Evolutionary conservation across 2,888 invertebrate species (phyloP).

Genomic region (Perithous albicinctus): DNA sequence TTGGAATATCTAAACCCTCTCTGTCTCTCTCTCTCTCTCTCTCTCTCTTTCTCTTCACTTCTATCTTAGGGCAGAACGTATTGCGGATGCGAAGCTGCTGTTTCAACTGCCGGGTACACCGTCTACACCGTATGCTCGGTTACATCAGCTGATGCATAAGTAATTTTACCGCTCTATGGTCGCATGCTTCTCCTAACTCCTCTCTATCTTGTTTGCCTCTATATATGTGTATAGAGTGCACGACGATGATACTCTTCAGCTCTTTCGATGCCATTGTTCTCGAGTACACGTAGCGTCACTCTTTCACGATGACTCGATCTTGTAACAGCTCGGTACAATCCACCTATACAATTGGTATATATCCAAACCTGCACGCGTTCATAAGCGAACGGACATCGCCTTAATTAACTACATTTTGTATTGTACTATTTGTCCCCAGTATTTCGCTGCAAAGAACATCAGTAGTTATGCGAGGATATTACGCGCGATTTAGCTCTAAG

Average conservation of each 20-base stretch:
- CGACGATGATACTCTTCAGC: constrained; percentile 35
- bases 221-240: neutral
- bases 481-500: constrained; percentile 64
- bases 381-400: neutral
- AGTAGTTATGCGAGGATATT: constrained; percentile 48
- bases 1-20: constrained; percentile 46
- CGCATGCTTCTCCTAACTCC: constrained; percentile 27
- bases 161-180: constrained; percentile 33
- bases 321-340: constrained; percentile 42
- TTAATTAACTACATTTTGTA: neutral
- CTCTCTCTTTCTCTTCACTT: constrained; percentile 10
- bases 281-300: constrained; percentile 30
- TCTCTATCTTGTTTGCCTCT: constrained; percentile 7
- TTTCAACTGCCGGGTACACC: constrained; percentile 32
- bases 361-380: neutral
- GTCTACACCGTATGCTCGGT: constrained; percentile 32
- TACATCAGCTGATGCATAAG: constrained; percentile 48
- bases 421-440: constrained; percentile 8
- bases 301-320: constrained; percentile 60
- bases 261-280: constrained; percentile 62
- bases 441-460: constrained; percentile 28
- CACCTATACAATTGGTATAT: neutral
- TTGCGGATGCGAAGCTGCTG: constrained; percentile 42
- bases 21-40: neutral
- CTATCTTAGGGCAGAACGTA: constrained; percentile 44